phyloP scores from a whole-genome alignment of 1,140 invertebrate species.

The Sycophila sp. region DNA sequence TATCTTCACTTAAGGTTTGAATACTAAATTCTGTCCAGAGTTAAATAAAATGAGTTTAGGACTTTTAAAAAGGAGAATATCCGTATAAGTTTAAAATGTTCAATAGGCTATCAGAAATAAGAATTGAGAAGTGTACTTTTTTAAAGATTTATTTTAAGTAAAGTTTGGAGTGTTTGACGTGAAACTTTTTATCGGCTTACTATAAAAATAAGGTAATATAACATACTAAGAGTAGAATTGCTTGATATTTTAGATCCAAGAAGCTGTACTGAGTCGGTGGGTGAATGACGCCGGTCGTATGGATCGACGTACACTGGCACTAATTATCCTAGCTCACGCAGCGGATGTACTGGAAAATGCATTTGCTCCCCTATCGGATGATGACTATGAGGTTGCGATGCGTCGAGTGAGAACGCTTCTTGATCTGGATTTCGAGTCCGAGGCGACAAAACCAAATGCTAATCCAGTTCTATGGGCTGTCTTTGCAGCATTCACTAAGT shows the following conservation, averaged over 20 bases:
- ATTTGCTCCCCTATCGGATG: constrained; percentile 97
- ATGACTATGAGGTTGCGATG: constrained; percentile 99
- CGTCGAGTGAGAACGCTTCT: constrained; percentile 94
- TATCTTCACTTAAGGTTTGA: too few species aligned
- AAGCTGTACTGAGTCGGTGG: constrained; percentile 95
- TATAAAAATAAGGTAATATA: too few species aligned
- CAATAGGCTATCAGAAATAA: too few species aligned
- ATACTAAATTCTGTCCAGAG: too few species aligned
- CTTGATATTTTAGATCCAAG: constrained; percentile 95
- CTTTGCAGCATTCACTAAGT: constrained; percentile 98
- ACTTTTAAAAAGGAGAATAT: too few species aligned
- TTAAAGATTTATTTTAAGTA: too few species aligned
- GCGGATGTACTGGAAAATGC: constrained; percentile 99
- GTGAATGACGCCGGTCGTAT: constrained; percentile 98
- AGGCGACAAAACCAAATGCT: constrained; percentile 86
- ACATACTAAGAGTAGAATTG: too few species aligned
- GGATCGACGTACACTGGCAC: constrained; percentile 91
- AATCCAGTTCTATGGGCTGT: constrained; percentile 98
- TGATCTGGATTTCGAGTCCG: constrained; percentile 96
- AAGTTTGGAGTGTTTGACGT: too few species aligned
- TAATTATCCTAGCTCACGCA: constrained; percentile 96
- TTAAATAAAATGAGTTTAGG: too few species aligned
- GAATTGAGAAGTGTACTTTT: too few species aligned
- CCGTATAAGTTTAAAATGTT: too few species aligned
- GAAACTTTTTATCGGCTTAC: too few species aligned